These are phyloP conservation scores for Henricia sp. DNA, from an alignment of 53 echinoderm and acorn worm species.

Conservation along the genomic window DNA sequence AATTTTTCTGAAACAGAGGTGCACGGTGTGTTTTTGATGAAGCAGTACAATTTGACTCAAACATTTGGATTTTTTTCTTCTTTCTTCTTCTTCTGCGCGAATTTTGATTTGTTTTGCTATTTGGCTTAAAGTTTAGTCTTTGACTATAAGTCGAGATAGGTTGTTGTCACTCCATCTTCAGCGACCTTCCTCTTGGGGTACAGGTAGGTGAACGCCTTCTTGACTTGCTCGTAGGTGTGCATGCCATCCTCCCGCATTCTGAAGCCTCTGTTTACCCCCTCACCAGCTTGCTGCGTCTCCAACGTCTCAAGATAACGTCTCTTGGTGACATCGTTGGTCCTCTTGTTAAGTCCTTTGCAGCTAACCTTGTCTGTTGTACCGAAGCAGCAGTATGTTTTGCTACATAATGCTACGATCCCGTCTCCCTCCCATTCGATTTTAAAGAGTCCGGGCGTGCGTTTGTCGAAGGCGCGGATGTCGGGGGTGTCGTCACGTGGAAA, in stretches of 20 bases:
- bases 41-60: no score
- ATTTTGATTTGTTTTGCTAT: no score
- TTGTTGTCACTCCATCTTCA: slow-evolving; percentile 8
- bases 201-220: not conserved
- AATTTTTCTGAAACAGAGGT: not conserved
- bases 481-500: slow-evolving; percentile 8
- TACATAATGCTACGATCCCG: slow-evolving; percentile 41
- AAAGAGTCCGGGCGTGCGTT: slow-evolving; percentile 66
- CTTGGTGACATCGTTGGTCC: slow-evolving; percentile 58
- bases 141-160: slow-evolving; percentile 3
- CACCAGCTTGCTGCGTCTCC: not conserved
- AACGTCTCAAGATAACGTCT: slow-evolving; percentile 27
- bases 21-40: no score
- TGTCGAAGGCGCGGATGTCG: slow-evolving; percentile 46
- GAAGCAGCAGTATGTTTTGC: slow-evolving; percentile 76
- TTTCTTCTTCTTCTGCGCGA: no score
- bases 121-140: not conserved
- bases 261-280: slow-evolving; percentile 5
- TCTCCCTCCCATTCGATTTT: slow-evolving; percentile 69
- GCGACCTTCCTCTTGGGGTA: slow-evolving; percentile 17
- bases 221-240: slow-evolving; percentile 9
- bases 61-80: no score
- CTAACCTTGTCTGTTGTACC: slow-evolving; percentile 68
- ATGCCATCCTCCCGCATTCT: not conserved
- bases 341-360: slow-evolving; percentile 70